Conservation (phyloP, 2,113 vertebrate genomes). For the Xiphophorus couchianus region DNA sequence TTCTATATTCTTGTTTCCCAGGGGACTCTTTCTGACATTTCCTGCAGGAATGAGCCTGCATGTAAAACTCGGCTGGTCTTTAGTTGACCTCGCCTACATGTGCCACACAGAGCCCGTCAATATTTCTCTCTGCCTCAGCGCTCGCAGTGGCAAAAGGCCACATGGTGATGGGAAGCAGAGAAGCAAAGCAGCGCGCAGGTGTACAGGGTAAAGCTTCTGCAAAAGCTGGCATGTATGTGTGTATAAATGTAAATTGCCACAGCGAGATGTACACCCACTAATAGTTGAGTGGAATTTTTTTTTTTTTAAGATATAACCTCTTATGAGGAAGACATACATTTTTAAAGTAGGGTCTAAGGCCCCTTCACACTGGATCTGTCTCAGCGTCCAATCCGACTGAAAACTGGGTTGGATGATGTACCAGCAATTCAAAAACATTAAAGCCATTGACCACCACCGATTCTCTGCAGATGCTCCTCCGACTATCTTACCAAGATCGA, state of each 20-base stretch:
- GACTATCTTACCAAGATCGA: too few species aligned
- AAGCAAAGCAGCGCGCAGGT: neutral
- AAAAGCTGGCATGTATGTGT: neutral
- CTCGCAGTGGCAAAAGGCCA: constrained; percentile 1
- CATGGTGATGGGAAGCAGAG: neutral
- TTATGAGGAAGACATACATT: too few species aligned
- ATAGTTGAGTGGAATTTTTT: too few species aligned
- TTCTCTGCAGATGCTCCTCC: too few species aligned
- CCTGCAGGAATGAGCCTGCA: constrained; percentile 16
- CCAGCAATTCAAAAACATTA: too few species aligned
- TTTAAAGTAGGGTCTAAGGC: too few species aligned
- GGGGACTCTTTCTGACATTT: constrained; percentile 18
- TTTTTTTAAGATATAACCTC: too few species aligned
- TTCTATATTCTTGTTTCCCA: neutral
- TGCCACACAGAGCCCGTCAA: constrained; percentile 34
- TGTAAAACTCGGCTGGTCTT: constrained; percentile 40
- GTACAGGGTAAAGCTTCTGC: neutral
- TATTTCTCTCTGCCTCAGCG: constrained; percentile 19
- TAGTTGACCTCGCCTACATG: constrained; percentile 46
- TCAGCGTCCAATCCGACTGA: too few species aligned
- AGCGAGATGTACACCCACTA: neutral
- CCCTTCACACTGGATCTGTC: too few species aligned
- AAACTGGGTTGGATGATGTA: too few species aligned
- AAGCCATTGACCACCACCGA: too few species aligned
- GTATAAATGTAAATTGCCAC: neutral